Evolutionary conservation across 2,113 vertebrate species (phyloP).

Genomic region (Anas platyrhynchos): DNA sequence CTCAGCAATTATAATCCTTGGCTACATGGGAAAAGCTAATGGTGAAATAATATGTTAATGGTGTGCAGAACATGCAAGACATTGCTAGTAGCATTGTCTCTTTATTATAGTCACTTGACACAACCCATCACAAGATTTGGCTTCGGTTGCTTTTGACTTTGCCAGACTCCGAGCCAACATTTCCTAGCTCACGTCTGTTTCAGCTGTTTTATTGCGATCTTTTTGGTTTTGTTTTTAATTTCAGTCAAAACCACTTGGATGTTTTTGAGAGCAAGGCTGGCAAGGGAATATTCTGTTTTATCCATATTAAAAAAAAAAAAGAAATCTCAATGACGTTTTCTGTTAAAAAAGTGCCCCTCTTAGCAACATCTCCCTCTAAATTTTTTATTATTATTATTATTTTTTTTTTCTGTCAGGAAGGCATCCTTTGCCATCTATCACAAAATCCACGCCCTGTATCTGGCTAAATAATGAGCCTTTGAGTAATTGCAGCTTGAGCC

Average conservation of each 20-base stretch:
- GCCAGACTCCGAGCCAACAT: neutral
- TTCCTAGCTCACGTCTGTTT: neutral
- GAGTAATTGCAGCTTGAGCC: neutral
- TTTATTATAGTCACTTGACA: slow-evolving; percentile 7
- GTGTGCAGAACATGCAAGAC: neutral
- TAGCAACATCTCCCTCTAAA: neutral
- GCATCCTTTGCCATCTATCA: neutral
- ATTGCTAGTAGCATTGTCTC: neutral
- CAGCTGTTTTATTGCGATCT: neutral
- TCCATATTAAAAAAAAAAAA: neutral
- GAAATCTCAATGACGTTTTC: neutral
- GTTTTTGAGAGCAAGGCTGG: slow-evolving; percentile 23
- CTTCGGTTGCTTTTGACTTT: neutral
- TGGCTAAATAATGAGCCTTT: slow-evolving; percentile 1
- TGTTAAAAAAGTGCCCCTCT: neutral
- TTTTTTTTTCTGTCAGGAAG: neutral
- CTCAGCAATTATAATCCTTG: slow-evolving; percentile 3
- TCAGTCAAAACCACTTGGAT: neutral
- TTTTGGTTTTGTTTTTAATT: slow-evolving; percentile 31
- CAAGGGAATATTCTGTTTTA: neutral
- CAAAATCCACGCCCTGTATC: neutral
- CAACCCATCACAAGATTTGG: slow-evolving; percentile 2
- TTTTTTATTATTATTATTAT: neutral
- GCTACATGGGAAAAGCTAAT: neutral
- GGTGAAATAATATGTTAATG: neutral